phyloP scores from a whole-genome alignment of 2,113 vertebrate genomes.

The Hucho hucho region DNA sequence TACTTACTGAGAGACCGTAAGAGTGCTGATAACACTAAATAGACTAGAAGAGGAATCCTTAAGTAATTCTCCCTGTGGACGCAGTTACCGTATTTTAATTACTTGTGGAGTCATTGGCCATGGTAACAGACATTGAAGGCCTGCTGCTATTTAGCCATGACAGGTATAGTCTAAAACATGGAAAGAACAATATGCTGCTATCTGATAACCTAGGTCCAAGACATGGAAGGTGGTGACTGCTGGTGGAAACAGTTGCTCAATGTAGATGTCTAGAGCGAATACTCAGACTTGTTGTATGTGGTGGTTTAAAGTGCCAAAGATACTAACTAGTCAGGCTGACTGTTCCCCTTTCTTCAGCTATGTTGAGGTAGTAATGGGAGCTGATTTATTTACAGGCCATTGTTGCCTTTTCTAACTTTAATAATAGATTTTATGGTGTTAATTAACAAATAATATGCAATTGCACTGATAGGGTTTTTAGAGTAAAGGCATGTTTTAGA shows the following conservation, averaged over 20 bases:
- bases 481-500: not conserved
- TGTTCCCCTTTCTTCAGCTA: too few relatives aligned
- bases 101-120: not conserved
- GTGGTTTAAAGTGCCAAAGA: not conserved
- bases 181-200: too few relatives aligned
- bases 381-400: not conserved
- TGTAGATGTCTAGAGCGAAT: not conserved
- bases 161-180: not conserved
- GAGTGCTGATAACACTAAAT: not conserved
- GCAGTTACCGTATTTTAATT: too few relatives aligned
- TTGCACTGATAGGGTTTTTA: not conserved
- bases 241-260: not conserved
- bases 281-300: not conserved
- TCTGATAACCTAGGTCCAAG: not conserved
- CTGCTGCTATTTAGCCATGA: not conserved
- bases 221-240: not conserved
- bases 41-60: not conserved
- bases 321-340: not conserved
- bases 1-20: constrained; percentile 59
- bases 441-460: not conserved
- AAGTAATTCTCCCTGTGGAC: too few relatives aligned
- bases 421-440: not conserved
- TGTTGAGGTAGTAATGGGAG: not conserved
- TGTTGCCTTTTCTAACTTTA: not conserved
- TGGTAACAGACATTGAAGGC: not conserved